Percentiles rank a stretch among this genome's conserved stretches.
phyloP scores from a whole-genome alignment of 2,113 vertebrate species.

The Hippoglossus stenolepis region DNA sequence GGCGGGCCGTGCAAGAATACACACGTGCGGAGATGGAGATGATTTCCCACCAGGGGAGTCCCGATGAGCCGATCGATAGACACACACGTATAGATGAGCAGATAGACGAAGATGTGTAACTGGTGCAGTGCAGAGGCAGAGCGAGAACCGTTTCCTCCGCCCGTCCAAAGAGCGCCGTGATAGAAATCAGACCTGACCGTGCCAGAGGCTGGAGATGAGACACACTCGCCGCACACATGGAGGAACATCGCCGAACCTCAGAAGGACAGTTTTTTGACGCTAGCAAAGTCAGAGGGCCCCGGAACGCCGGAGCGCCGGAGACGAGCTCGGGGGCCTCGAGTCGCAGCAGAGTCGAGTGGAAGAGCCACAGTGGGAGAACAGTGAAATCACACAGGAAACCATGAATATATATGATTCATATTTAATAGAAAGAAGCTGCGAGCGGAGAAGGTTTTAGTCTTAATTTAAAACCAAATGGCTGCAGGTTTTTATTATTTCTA shows the following conservation, averaged over 20 bases:
- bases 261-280: constrained; percentile 64
- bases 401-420: not conserved
- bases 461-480: no score
- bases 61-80: constrained; percentile 10
- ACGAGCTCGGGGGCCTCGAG: constrained; percentile 41
- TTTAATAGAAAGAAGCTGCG: no score
- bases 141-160: constrained; percentile 37
- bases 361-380: not conserved
- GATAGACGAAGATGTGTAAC: constrained; percentile 18
- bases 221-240: constrained; percentile 40
- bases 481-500: no score
- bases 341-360: constrained; percentile 1
- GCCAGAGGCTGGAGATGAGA: constrained; percentile 68
- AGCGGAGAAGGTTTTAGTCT: no score
- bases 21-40: constrained; percentile 53
- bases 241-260: constrained; percentile 61
- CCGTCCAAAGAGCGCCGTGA: constrained; percentile 56
- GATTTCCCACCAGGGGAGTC: constrained; percentile 17
- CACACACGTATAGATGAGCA: not conserved
- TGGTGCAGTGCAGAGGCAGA: constrained; percentile 57
- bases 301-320: constrained; percentile 37
- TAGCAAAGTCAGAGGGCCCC: constrained; percentile 63
- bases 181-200: constrained; percentile 74
- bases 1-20: constrained; percentile 10
- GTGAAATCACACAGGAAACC: not conserved